Evolutionary conservation across 2,888 invertebrate genomes (phyloP), one percentile per base, ranked within the genome.

Genomic region (Troides helena): DNA sequence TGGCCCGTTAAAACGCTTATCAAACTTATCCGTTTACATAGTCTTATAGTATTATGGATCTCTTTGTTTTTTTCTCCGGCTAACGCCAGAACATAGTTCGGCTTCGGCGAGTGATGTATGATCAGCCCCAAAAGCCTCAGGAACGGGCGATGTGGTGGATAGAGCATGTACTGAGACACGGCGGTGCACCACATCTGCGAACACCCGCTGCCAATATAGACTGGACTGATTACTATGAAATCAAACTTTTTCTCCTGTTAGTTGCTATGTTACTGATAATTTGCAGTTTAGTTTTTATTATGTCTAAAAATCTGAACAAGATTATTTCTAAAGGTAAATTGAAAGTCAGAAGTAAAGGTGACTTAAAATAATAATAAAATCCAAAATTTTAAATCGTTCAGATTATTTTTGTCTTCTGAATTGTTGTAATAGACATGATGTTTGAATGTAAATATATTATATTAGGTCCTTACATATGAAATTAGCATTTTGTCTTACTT

Each of bases 121-220:
- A 93, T 67, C 83, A 88, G 69, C 89, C 89, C 0, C 80, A 84
- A 73, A 68, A 73, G 0, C 80, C 88, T 0, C 60, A 90, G 43
- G 85, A 91, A 3, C 85, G 86, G 17, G 89, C 89, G 0, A 77
- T 93, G 2, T 92, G 92, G 91, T 92, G 91, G 90, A 87, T 84
- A 12, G 90, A 89, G 71, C 82, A 89, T 72, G 84, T 87, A 4
- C 70, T 89, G n/a, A 74, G 87, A 12, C 84, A 87, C 70, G 78
- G 81, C 46, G 86, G 85, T 14, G 86, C 85, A 0, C 81, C 8
- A 75, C 79, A 82, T 67, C 72, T 81, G 10, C 77, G 77, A 7
- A 46, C 78, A 0, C 77, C 80, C 0, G 76, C 76, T 5, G 81
- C 81, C 8, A 77, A 79, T 71, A 77, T 84, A 63, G 58, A 73